Base-by-base conservation (phyloP, 2,888 invertebrate species). In the Caenorhabditis panamensis region DNA sequence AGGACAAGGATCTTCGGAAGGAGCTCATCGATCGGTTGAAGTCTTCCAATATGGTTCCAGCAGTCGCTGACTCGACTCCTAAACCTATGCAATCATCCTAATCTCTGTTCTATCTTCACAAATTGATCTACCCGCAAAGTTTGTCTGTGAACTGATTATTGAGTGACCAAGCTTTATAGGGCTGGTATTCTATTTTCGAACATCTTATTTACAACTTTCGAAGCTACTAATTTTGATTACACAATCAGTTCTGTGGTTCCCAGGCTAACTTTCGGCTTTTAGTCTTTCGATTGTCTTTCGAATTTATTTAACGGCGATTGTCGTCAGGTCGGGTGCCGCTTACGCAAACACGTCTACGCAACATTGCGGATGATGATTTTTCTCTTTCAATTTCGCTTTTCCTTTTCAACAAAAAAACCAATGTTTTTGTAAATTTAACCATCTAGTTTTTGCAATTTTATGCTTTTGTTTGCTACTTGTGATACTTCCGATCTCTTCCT, bases 311-410 rank as follows among this genome's bases (percentile, higher is more conserved):
- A 5, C 58, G 5, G 28, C 20, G 22, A 16, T 51, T 44, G 62
- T 58, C 76, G 59, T 67, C 61, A 28, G 18, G 22, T 67, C 61
- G 41, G 20, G 63, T 47, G 62, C 49, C 28, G 26, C 31, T 20
- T 64, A 41, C 62, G 49, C 62, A 62, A 56, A 77, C 68, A 77
- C 68, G 26, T 31, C 47, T 24, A 68, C 68, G 68, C 26, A 26
- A 56, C 13, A 49, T 28, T 58, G 76, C 76, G 58, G 63, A 77
- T 28, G 76, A 77, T 77, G 76, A 77, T 31, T 63, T 62, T 62
- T 41, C n/a, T 53, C 31, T 49, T 63, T 44, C 31, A 22, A 20
- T 26, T 31, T 4, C 31, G 31, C 31, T 8, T 2, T 49, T 49
- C 49, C 9, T 26, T 26, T 26, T 49, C n/a, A 20, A 24, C 36